Evolutionary conservation across 2,888 invertebrate genomes (phyloP).

Genomic region (Germaria angustata): DNA sequence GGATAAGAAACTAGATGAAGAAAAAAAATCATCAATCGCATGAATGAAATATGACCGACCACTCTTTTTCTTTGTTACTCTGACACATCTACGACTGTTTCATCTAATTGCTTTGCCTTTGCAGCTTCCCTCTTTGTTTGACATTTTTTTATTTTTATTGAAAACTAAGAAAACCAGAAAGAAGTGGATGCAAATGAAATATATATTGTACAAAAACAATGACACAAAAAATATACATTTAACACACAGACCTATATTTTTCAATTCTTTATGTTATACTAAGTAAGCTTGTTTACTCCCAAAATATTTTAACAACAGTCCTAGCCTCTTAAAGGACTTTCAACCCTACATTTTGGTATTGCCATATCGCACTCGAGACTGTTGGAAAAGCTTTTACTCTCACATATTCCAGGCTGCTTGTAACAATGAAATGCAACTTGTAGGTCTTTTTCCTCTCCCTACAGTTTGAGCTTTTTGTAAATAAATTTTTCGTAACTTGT

Average conservation of each 20-base stretch:
- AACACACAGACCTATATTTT: constrained; percentile 69
- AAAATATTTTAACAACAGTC: constrained; percentile 65
- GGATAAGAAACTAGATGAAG: background rate
- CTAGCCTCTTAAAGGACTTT: constrained; percentile 66
- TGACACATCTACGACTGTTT: background rate
- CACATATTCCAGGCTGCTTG: constrained; percentile 16
- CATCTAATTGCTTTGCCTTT: constrained; percentile 3
- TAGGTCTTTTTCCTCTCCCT: no score
- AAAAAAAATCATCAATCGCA: constrained; percentile 41
- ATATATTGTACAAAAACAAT: constrained; percentile 15
- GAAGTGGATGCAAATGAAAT: constrained; percentile 26
- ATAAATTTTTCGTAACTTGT: constrained; percentile 16
- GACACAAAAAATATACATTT: constrained; percentile 30
- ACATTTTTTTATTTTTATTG: constrained; percentile 41
- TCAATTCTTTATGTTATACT: constrained; percentile 27
- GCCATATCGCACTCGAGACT: constrained; percentile 15
- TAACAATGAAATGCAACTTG: background rate
- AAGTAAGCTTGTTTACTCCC: constrained; percentile 51
- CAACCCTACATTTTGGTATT: constrained; percentile 61
- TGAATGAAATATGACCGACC: constrained; percentile 63
- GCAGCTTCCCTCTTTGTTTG: constrained; percentile 14
- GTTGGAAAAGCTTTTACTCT: constrained; percentile 31
- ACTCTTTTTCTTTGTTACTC: background rate
- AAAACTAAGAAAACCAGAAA: constrained; percentile 30
- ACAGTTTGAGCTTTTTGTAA: background rate